Percentiles rank a stretch among this genome's conserved stretches.
These are phyloP conservation scores for Caenorhabditis briggsae DNA, from an alignment of 1,140 invertebrate species.

Conservation along the genomic window DNA sequence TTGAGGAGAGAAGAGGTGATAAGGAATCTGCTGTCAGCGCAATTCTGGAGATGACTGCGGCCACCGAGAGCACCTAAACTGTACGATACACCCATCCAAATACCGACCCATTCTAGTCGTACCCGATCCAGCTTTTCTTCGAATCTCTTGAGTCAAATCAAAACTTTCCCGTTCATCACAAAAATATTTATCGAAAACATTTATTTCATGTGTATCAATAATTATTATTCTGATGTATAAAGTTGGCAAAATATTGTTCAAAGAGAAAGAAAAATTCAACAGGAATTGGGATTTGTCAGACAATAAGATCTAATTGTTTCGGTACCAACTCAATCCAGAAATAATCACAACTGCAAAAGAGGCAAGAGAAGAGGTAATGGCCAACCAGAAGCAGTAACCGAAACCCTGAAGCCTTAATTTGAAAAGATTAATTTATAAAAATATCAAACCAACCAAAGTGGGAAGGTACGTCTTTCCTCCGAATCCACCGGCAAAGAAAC, in stretches of 20 bases:
- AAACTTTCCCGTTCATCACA: too few species aligned
- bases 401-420: not conserved
- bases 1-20: conserved; percentile 89
- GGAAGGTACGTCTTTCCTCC: not conserved
- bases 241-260: not conserved
- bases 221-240: not conserved
- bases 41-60: conserved; percentile 85
- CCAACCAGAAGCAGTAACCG: conserved; percentile 40
- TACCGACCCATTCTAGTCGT: not conserved
- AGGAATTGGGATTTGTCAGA: not conserved
- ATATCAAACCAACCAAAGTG: not conserved
- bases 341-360: conserved; percentile 2
- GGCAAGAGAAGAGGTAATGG: not conserved
- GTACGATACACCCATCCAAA: not conserved
- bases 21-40: conserved; percentile 92
- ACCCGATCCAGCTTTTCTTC: not conserved
- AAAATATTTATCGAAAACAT: not conserved
- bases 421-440: not conserved
- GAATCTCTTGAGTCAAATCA: not conserved
- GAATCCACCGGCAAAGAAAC: conserved; percentile 33
- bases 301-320: conserved; percentile 13
- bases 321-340: conserved; percentile 34
- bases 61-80: not conserved
- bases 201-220: not conserved
- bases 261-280: not conserved